phyloP scores from a whole-genome alignment of 2,888 invertebrate genomes.

The Herminia tarsipennalis region DNA sequence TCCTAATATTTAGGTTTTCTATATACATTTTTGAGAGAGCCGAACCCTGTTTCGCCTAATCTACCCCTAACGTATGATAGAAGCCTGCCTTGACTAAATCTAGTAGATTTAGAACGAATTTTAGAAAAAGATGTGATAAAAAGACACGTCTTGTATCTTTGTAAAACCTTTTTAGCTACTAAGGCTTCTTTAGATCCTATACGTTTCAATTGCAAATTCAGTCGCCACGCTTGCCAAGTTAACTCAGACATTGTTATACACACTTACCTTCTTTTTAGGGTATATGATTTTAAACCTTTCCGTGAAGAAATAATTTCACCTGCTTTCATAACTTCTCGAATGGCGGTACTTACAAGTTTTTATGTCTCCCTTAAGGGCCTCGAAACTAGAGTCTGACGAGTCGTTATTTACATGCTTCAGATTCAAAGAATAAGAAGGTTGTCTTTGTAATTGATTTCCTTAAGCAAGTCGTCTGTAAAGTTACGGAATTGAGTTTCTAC shows the following conservation, averaged over 20 bases:
- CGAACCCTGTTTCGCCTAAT: too few species aligned
- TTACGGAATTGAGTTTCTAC: not conserved
- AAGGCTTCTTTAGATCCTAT: too few species aligned
- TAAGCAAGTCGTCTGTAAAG: not conserved
- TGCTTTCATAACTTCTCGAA: slow-evolving; percentile 15
- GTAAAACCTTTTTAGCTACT: too few species aligned
- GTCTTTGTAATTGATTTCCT: not conserved
- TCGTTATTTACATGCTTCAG: slow-evolving; percentile 4
- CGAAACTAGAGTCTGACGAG: slow-evolving; percentile 8
- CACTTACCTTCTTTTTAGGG: slow-evolving; percentile 2
- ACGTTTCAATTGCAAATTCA: not conserved
- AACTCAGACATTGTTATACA: not conserved
- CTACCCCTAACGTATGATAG: too few species aligned
- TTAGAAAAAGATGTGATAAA: too few species aligned
- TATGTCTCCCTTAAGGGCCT: slow-evolving; percentile 8
- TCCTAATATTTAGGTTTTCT: too few species aligned
- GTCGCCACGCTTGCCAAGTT: not conserved
- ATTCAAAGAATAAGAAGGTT: not conserved
- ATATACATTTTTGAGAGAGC: too few species aligned
- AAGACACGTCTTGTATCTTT: too few species aligned
- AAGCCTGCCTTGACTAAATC: too few species aligned
- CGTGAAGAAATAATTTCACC: slow-evolving; percentile 23
- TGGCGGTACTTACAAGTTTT: slow-evolving; percentile 11
- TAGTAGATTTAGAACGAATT: too few species aligned
- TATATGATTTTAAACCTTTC: slow-evolving; percentile 19